These are phyloP conservation scores for Neolamprologus devosi DNA, from an alignment of 2,113 vertebrate species.

Conservation along the genomic window DNA sequence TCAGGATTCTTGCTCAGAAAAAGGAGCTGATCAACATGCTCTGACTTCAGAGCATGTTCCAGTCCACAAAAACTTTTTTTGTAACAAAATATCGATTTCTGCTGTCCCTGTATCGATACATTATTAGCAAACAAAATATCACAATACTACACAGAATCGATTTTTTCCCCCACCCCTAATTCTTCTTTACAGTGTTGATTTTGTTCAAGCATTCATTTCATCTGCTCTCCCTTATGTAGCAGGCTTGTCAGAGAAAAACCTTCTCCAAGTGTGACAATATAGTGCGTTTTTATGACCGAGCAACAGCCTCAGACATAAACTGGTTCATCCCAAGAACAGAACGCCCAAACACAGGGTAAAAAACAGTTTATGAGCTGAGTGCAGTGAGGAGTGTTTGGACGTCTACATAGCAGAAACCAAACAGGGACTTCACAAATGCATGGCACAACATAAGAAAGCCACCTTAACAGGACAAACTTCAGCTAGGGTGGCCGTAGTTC, in stretches of 20 bases:
- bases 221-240: neutral
- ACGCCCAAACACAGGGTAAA: neutral
- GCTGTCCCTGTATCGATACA: too few species aligned
- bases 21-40: too few species aligned
- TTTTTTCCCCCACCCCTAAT: too few species aligned
- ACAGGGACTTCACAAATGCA: neutral
- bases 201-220: neutral
- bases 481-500: neutral
- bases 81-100: too few species aligned
- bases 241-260: neutral
- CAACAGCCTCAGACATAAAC: neutral
- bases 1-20: too few species aligned
- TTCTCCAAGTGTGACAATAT: neutral
- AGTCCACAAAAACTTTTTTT: too few species aligned
- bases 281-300: neutral
- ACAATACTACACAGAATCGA: fast-evolving
- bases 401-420: neutral
- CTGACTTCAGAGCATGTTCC: fast-evolving
- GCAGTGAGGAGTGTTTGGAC: neutral
- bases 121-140: too few species aligned
- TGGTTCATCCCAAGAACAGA: neutral
- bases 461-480: neutral
- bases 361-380: neutral
- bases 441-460: neutral
- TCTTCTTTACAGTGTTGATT: neutral